phyloP scores from a whole-genome alignment of 2,113 vertebrate species.

The Phocoena phocoena region DNA sequence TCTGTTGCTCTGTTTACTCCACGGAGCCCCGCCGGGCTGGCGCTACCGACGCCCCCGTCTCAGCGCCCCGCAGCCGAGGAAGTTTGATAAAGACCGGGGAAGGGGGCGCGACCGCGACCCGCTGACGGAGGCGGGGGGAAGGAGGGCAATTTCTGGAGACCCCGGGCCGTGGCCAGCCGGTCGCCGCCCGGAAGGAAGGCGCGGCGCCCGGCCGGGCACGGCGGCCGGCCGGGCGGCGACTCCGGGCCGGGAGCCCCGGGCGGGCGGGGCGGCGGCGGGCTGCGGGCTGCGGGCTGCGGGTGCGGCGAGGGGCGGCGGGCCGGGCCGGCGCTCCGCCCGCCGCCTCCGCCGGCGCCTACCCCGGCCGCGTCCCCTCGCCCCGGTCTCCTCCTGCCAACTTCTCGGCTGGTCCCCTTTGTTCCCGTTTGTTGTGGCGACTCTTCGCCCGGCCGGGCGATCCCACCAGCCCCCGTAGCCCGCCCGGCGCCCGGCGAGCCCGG shows the following conservation, averaged over 20 bases:
- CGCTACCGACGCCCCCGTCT: constrained; percentile 25
- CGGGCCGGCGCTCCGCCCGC: background rate
- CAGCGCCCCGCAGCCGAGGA: constrained; percentile 29
- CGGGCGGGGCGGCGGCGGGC: constrained; percentile 36
- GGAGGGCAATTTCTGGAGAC: background rate
- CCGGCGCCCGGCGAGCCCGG: background rate
- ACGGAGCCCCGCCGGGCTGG: constrained; percentile 11
- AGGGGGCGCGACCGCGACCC: constrained; percentile 64
- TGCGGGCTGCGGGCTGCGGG: constrained; percentile 10
- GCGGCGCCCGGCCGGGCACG: background rate
- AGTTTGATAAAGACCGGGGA: constrained; percentile 56
- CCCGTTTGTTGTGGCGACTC: constrained; percentile 74
- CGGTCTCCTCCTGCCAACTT: constrained; percentile 67
- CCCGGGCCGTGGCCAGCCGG: background rate
- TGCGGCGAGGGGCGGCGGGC: constrained; percentile 10
- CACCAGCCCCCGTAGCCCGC: constrained; percentile 38
- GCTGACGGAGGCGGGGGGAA: background rate
- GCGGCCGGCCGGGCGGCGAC: background rate
- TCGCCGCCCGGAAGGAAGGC: constrained; percentile 44
- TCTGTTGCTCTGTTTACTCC: constrained; percentile 75
- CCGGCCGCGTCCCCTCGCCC: constrained; percentile 43
- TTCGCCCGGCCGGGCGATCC: constrained; percentile 60
- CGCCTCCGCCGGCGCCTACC: constrained; percentile 22
- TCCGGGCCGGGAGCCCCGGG: constrained; percentile 2
- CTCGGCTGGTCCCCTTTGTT: constrained; percentile 74